phyloP scores from a whole-genome alignment of 2,113 vertebrate genomes.

The Sialia sialis region DNA sequence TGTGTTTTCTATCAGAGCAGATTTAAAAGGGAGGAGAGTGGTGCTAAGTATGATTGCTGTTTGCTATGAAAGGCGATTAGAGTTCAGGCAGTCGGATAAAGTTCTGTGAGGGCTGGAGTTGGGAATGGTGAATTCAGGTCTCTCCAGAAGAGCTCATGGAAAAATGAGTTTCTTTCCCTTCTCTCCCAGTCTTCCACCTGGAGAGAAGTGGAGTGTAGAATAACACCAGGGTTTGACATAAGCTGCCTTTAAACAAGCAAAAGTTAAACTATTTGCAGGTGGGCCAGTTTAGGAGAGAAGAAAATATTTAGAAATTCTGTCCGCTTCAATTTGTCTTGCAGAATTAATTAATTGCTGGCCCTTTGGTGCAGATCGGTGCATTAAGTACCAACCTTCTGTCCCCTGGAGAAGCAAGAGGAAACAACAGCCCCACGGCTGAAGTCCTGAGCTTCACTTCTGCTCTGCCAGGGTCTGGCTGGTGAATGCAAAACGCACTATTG shows the following conservation, averaged over 20 bases:
- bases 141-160: background rate
- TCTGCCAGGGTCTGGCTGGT: background rate
- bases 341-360: constrained; percentile 14
- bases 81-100: background rate
- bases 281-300: background rate
- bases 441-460: background rate
- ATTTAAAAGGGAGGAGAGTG: background rate
- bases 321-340: background rate
- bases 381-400: background rate
- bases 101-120: background rate
- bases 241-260: background rate
- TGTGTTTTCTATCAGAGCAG: constrained; percentile 5
- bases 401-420: background rate
- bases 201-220: background rate
- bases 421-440: background rate
- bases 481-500: background rate
- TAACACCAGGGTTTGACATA: background rate
- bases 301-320: background rate
- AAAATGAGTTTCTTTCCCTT: background rate
- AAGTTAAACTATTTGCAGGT: background rate
- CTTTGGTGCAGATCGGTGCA: background rate
- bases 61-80: constrained; percentile 5
- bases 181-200: background rate
- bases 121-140: background rate
- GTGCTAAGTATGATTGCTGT: background rate